These are phyloP conservation scores for Bovichtus diacanthus DNA, from an alignment of 2,797 vertebrate genomes.

Conservation along the genomic window DNA sequence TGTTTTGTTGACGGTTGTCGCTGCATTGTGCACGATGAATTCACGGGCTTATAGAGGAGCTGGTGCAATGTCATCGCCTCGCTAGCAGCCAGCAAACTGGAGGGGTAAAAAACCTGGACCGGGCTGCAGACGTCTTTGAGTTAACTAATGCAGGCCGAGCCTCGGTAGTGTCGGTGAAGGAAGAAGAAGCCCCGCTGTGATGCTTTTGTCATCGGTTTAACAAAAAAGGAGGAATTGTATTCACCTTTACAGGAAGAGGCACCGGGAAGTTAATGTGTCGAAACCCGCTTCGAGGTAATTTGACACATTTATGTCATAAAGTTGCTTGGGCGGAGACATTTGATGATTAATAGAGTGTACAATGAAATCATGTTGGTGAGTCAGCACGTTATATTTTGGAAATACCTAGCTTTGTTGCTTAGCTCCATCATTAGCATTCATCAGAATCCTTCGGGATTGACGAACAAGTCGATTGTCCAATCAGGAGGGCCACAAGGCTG, in stretches of 20 bases:
- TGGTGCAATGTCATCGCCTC: slow-evolving; percentile 81
- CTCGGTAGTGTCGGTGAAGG: slow-evolving; percentile 23
- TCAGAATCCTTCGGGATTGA: slow-evolving; percentile 53
- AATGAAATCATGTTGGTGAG: not conserved
- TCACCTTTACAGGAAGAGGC: slow-evolving; percentile 62
- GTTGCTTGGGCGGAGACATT: rapidly evolving
- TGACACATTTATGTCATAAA: not conserved
- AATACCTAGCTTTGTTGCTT: slow-evolving; percentile 28
- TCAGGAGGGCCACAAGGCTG: slow-evolving; percentile 21
- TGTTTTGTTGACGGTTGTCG: slow-evolving; percentile 79
- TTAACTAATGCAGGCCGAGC: slow-evolving; percentile 8
- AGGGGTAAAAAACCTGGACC: not conserved
- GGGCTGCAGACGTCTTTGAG: slow-evolving; percentile 3
- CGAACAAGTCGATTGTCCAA: slow-evolving; percentile 62
- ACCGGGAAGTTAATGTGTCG: slow-evolving; percentile 60
- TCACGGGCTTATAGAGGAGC: slow-evolving; percentile 44
- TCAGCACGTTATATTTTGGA: slow-evolving; percentile 9
- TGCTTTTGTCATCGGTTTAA: slow-evolving; percentile 42
- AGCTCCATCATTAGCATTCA: slow-evolving; percentile 54
- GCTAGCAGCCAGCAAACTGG: slow-evolving; percentile 47
- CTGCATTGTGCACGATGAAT: slow-evolving; percentile 56
- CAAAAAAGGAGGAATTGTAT: slow-evolving; percentile 63
- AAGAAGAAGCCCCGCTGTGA: slow-evolving; percentile 30
- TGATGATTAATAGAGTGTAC: not conserved
- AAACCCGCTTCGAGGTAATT: slow-evolving; percentile 73